Evolutionary conservation across 2,888 invertebrate species (phyloP).

Genomic region (Tromatobia lineatoria): DNA sequence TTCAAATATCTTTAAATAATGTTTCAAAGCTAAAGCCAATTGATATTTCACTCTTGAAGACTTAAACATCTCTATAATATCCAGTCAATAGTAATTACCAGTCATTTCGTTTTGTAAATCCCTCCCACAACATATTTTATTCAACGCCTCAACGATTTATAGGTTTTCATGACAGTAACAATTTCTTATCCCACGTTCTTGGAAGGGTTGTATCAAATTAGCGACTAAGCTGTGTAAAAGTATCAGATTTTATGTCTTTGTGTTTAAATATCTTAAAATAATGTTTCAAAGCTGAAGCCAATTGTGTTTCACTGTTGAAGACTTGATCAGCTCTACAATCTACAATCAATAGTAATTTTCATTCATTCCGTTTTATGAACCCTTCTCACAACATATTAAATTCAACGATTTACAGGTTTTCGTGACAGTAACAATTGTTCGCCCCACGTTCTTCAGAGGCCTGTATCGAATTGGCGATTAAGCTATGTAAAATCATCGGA

Average conservation of each 20-base stretch:
- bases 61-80: neutral
- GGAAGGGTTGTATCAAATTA: too few species aligned
- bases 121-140: constrained; percentile 11
- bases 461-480: too few species aligned
- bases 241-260: neutral
- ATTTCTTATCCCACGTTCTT: neutral
- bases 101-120: neutral
- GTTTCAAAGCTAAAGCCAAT: neutral
- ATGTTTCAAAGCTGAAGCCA: neutral
- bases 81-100: neutral
- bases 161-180: constrained; percentile 5
- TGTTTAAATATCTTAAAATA: neutral
- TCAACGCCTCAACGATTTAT: constrained; percentile 18
- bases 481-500: too few species aligned
- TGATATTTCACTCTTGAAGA: neutral
- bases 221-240: too few species aligned
- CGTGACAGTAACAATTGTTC: constrained; percentile 9
- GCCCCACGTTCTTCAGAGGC: neutral
- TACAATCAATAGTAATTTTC: neutral
- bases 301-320: neutral
- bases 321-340: neutral
- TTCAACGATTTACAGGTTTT: neutral
- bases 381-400: neutral
- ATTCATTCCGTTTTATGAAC: neutral
- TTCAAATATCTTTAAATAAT: neutral